Evolutionary conservation across 2,113 vertebrate genomes (phyloP), one percentile per base, ranked within the genome.

Genomic region (Thermophis baileyi): DNA sequence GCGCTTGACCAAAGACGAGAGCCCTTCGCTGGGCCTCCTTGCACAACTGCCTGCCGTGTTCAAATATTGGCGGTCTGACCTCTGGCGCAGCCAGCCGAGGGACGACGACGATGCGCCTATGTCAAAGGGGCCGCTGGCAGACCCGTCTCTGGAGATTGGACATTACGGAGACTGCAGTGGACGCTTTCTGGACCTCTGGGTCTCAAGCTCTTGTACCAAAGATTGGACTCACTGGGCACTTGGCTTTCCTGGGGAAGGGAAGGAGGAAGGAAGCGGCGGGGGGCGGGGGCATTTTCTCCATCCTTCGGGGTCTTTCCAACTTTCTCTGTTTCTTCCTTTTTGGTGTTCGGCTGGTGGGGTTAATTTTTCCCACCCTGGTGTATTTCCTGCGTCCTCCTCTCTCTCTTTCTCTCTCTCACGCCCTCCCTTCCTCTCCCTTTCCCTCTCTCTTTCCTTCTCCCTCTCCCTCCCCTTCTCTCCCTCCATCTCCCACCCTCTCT

Each of bases 311-410:
- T 97, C 97, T 97, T 22, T 35, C 97, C 96, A 96, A 95, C 50
- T 53, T 93, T 88, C 96, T 40, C 44, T 47, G 24, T 60, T 55
- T 47, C 55, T 89, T 94, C 96, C 95, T 97, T 97, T 91, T 95
- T 96, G 94, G 96, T 96, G 97, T 96, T 97, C 94, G 96, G 95
- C 96, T 97, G 93, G 95, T 98, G 98, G 97, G 94, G 89, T 93
- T 94, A 91, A 94, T 53, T 93, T 96, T 95, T 97, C 96, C 53
- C 93, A 95, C 97, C 93, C 94, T 96, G 96, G 94, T 97, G 96
- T 97, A 95, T 51, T 24, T 95, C 90, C 96, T 90, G 40, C 47
- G 47, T 53, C 40, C 30, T 30, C 63, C 27, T 35, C 30, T 63
- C 57, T 27, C 55, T 25, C 24, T 10, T 0, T 27, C 25, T 60